A percentile compares a stretch with the other conserved stretches of the same genome.
These are phyloP conservation scores for Liodrosophila aerea DNA, from an alignment of 2,888 invertebrate genomes.

Conservation along the genomic window DNA sequence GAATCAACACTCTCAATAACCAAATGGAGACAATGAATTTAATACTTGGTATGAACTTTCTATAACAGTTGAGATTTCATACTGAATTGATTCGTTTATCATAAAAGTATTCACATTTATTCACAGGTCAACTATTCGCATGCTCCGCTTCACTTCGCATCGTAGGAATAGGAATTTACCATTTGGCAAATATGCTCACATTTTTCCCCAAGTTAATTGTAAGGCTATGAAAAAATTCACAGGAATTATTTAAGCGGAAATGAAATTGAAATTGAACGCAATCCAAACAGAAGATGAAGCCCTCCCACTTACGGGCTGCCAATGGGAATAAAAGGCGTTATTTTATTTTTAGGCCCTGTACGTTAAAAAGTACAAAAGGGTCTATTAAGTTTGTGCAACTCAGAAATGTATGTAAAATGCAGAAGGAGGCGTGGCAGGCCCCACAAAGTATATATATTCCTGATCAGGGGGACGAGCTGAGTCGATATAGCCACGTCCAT, in stretches of 20 bases:
- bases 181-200: slow-evolving; percentile 26
- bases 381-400: too few species aligned
- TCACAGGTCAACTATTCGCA: slow-evolving; percentile 24
- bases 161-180: slow-evolving; percentile 3
- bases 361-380: too few species aligned
- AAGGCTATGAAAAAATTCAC: slow-evolving; percentile 25
- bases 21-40: too few species aligned
- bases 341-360: too few species aligned
- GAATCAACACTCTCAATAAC: too few species aligned
- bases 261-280: slow-evolving; percentile 46
- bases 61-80: slow-evolving; percentile 12
- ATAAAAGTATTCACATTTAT: slow-evolving; percentile 9
- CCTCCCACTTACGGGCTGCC: background rate
- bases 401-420: too few species aligned
- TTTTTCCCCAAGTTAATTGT: slow-evolving; percentile 60
- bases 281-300: slow-evolving; percentile 46
- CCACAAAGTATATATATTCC: too few species aligned
- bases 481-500: too few species aligned
- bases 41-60: too few species aligned
- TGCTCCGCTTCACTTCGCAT: background rate
- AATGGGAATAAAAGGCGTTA: slow-evolving; percentile 4
- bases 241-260: slow-evolving; percentile 63
- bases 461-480: too few species aligned
- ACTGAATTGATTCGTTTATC: slow-evolving; percentile 2
- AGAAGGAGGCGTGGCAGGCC: too few species aligned